Evolutionary conservation across 2,888 invertebrate genomes (phyloP).

Genomic region (Macrostomum cliftonense): DNA sequence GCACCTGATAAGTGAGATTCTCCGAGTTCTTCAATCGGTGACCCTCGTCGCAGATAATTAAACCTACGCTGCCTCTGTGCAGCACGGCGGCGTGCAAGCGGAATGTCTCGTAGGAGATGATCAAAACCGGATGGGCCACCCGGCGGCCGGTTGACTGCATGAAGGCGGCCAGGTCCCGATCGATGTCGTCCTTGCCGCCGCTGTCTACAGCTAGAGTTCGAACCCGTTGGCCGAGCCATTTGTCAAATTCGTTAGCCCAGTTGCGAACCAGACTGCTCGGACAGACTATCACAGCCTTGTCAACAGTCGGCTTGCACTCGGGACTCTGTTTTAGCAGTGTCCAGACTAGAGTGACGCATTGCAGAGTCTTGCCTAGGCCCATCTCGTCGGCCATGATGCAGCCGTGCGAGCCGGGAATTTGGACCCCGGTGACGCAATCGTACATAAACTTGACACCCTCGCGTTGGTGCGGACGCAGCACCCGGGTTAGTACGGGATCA

Average conservation of each 20-base stretch:
- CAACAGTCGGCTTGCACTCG: slow-evolving; percentile 66
- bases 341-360: slow-evolving; percentile 88
- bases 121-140: slow-evolving; percentile 70
- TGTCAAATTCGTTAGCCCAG: slow-evolving; percentile 92
- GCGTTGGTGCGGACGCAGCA: slow-evolving; percentile 85
- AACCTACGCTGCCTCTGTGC: slow-evolving; percentile 62
- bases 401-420: slow-evolving; percentile 66
- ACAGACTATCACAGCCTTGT: slow-evolving; percentile 80
- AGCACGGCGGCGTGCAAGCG: slow-evolving; percentile 72
- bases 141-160: slow-evolving; percentile 50
- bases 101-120: slow-evolving; percentile 96
- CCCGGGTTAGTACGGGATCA: slow-evolving; percentile 70
- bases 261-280: slow-evolving; percentile 87
- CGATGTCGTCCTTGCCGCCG: slow-evolving; percentile 58
- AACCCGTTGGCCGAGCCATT: slow-evolving; percentile 78
- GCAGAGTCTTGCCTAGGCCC: slow-evolving; percentile 90
- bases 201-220: slow-evolving; percentile 44
- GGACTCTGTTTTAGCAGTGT: slow-evolving; percentile 79
- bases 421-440: slow-evolving; percentile 80
- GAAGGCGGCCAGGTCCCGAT: slow-evolving; percentile 47
- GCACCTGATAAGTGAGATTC: slow-evolving; percentile 70
- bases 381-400: slow-evolving; percentile 99
- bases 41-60: slow-evolving; percentile 96
- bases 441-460: slow-evolving; percentile 99
- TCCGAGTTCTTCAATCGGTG: slow-evolving; percentile 92